Percentiles rank a stretch among this genome's conserved stretches.
Conservation (phyloP, 2,113 vertebrate species). For the Numida meleagris region DNA sequence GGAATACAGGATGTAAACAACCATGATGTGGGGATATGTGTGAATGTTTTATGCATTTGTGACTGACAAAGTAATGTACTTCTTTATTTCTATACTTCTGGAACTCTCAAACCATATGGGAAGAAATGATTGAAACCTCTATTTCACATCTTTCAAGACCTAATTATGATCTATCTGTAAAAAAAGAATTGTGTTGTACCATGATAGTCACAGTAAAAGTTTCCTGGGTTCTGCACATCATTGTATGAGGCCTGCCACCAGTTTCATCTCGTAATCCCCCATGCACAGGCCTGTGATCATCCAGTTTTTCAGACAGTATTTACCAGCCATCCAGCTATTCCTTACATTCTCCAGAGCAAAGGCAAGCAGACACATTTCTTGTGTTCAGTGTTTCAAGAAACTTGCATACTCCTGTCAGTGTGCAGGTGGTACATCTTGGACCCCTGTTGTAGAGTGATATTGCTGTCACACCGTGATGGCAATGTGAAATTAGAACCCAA, state of each 20-base stretch:
- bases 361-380: neutral
- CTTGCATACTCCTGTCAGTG: neutral
- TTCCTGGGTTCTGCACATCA: neutral
- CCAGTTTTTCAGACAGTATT: neutral
- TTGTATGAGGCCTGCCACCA: neutral
- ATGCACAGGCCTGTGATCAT: neutral
- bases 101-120: neutral
- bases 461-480: neutral
- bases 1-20: neutral
- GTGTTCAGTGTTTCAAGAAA: neutral
- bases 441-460: neutral
- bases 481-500: neutral
- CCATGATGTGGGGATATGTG: neutral
- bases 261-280: neutral
- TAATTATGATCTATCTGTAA: neutral
- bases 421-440: neutral
- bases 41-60: neutral
- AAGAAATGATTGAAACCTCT: neutral
- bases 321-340: neutral
- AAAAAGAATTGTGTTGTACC: neutral
- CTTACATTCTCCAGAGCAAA: neutral
- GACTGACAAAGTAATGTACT: neutral
- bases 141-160: neutral
- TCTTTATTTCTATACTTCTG: neutral
- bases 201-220: neutral